Evolutionary conservation across 2,888 invertebrate genomes (phyloP).

Genomic region (Theretra japonica): DNA sequence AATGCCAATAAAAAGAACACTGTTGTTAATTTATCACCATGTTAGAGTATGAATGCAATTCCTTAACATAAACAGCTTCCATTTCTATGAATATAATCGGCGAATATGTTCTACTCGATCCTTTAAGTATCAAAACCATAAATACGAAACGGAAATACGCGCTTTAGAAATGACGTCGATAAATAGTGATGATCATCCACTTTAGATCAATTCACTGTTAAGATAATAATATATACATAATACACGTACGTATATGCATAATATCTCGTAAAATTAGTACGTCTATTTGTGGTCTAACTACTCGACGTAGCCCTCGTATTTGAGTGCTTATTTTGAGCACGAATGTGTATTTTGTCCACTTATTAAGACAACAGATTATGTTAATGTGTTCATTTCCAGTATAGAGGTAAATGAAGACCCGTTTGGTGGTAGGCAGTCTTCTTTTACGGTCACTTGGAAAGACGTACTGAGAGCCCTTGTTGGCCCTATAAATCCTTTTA

Average conservation of each 20-base stretch:
- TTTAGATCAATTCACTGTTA: constrained; percentile 32
- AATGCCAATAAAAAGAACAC: background rate
- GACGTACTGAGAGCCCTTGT: too few relatives aligned
- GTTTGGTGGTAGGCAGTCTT: background rate
- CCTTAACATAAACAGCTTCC: constrained; percentile 8
- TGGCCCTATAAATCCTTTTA: too few relatives aligned
- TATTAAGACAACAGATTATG: background rate
- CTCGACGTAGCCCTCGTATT: background rate
- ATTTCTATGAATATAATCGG: background rate
- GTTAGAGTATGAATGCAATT: background rate
- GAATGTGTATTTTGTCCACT: background rate
- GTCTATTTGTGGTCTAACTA: constrained; percentile 17
- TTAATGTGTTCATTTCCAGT: constrained; percentile 4
- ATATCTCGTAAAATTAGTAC: constrained; percentile 21
- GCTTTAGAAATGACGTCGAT: constrained; percentile 58
- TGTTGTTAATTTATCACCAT: background rate
- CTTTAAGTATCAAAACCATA: constrained; percentile 21
- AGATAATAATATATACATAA: constrained; percentile 24
- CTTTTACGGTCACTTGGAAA: background rate
- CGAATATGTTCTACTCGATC: background rate
- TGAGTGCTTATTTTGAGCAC: background rate
- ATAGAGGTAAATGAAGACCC: background rate
- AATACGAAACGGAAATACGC: constrained; percentile 48
- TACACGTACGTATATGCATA: constrained; percentile 18
- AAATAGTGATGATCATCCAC: constrained; percentile 54